Evolutionary conservation across 2,113 vertebrate genomes (phyloP), one percentile per base, ranked within the genome.

Genomic region (Odocoileus virginianus): DNA sequence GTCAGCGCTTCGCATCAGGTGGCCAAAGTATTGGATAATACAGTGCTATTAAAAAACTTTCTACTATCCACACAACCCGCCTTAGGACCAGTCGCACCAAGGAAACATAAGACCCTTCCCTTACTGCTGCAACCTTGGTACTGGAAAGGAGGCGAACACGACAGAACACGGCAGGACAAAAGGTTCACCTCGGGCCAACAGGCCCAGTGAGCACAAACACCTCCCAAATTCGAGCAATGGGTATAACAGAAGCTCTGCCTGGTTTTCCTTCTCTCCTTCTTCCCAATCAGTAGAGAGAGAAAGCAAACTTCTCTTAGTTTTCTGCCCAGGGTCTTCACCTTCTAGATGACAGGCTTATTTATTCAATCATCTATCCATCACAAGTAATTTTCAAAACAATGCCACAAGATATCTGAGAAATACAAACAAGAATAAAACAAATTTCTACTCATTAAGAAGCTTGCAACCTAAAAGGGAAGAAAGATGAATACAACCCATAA

Each of bases 361-460:
- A 94, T 47, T 87, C 47, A 81, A 23, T 64, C 28, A 82, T 11
- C 86, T 1, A 82, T 6, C 88, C 1, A 61, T 57, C 50, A 90
- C 50, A 84, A 50, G 28, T 64, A 83, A 71, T 83, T 88, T 81
- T 93, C 78, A 94, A 96, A 90, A 79, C 47, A 85, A 86, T 57
- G 40, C 40, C 45, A 79, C 19, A 74, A 94, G 17, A 76, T 67
- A 57, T 64, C 61, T 74, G n/a, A 54, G 30, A 86, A 76, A 91
- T 60, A 67, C 28, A 93, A 94, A 94, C 12, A 91, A 28, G 71
- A 85, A 78, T 45, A 86, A 95, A 93, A 85, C 47, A 79, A 94
- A 30, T 54, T 40, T 12, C 55, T 87, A 57, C 28, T 96, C 23
- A 54, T 52, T 54, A 47, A 88, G 83, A 89, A 94, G 54, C 33